phyloP scores from a whole-genome alignment of 2,888 invertebrate genomes.

The Zygaena filipendulae region DNA sequence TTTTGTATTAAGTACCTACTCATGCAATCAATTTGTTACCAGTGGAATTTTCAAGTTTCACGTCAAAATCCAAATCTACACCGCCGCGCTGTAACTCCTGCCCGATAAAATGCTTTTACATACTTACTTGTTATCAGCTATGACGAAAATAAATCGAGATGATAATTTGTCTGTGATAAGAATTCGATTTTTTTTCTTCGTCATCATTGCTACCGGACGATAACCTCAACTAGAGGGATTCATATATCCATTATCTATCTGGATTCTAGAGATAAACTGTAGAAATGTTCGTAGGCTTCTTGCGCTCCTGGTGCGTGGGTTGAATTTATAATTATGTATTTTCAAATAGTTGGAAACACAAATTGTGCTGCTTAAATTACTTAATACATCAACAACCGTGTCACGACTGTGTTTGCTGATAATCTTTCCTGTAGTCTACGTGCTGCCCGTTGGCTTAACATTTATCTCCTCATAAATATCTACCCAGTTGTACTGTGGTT shows the following conservation, averaged over 20 bases:
- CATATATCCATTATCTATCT: no score
- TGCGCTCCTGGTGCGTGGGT: slow-evolving; percentile 45
- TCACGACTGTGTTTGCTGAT: slow-evolving; percentile 43
- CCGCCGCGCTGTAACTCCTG: no score
- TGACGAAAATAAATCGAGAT: slow-evolving; percentile 42
- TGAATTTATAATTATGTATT: slow-evolving; percentile 41
- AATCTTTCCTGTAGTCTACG: slow-evolving; percentile 35
- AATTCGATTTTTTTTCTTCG: slow-evolving; percentile 41
- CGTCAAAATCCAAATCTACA: no score
- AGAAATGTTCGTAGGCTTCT: slow-evolving; percentile 31
- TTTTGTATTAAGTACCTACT: no score
- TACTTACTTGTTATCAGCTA: no score
- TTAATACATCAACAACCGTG: slow-evolving; percentile 46
- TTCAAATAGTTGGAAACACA: slow-evolving; percentile 38
- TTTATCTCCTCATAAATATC: no score
- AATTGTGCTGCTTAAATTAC: no score
- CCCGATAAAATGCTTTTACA: no score
- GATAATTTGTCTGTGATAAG: slow-evolving; percentile 34
- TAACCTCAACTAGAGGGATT: slow-evolving; percentile 46
- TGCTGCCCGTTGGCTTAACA: slow-evolving; percentile 25
- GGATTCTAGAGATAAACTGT: slow-evolving; percentile 52
- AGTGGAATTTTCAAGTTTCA: no score
- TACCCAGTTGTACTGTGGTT: no score
- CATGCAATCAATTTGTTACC: no score
- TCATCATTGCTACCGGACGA: slow-evolving; percentile 49